phyloP scores from a whole-genome alignment of 1,140 invertebrate genomes.

The Dreissena polymorpha region DNA sequence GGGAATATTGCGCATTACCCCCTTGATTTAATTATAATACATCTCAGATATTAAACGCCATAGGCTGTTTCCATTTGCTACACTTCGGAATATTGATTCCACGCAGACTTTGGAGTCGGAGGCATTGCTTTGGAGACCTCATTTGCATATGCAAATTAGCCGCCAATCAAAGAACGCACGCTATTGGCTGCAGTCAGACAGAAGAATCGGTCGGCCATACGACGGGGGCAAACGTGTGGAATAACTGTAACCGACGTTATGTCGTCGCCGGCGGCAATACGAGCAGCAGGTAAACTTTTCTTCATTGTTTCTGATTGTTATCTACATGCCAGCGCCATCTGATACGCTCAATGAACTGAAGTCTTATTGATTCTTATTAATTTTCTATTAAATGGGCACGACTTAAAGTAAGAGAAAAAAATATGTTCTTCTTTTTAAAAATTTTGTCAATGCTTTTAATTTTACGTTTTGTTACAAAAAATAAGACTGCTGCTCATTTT shows the following conservation, averaged over 20 bases:
- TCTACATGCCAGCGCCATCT: background rate
- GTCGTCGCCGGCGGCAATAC: slow-evolving; percentile 1
- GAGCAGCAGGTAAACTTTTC: slow-evolving; percentile 18
- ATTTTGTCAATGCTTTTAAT: too few relatives aligned
- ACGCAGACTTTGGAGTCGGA: slow-evolving; percentile 18
- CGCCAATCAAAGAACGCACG: slow-evolving; percentile 16
- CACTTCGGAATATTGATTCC: slow-evolving; percentile 54
- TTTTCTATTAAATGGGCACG: too few relatives aligned
- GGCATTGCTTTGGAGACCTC: slow-evolving; percentile 13
- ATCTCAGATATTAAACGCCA: slow-evolving; percentile 56
- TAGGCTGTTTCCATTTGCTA: slow-evolving; percentile 53
- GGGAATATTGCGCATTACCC: slow-evolving; percentile 47
- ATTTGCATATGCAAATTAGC: slow-evolving; percentile 55
- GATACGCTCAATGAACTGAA: background rate
- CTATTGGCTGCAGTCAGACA: slow-evolving; percentile 38
- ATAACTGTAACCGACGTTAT: background rate
- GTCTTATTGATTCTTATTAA: too few relatives aligned
- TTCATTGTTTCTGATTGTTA: background rate
- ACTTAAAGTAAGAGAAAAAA: too few relatives aligned
- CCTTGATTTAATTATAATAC: slow-evolving; percentile 57
- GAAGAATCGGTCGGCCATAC: background rate
- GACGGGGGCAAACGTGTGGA: background rate
- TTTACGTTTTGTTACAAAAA: too few relatives aligned
- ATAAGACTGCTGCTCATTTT: too few relatives aligned
- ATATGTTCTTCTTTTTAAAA: too few relatives aligned